Conservation (phyloP, 2,113 vertebrate genomes). For the Bubo blakistoni region DNA sequence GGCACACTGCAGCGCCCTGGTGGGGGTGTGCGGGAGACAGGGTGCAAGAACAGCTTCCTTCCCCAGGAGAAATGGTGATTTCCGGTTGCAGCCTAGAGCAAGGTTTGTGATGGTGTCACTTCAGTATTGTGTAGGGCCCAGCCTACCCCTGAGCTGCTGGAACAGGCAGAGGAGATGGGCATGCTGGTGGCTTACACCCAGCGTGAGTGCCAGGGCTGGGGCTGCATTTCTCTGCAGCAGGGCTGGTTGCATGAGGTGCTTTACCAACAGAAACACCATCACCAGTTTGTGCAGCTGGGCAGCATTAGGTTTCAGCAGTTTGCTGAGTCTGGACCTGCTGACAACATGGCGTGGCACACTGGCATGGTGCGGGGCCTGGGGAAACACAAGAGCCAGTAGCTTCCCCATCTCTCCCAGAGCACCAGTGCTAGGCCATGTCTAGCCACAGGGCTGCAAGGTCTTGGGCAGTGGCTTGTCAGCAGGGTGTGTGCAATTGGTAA, state of each 20-base stretch:
- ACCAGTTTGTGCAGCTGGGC: neutral
- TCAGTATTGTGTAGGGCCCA: neutral
- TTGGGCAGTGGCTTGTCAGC: accelerated
- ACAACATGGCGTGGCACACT: neutral
- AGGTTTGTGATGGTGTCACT: accelerated
- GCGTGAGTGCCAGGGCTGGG: neutral
- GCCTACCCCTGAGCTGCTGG: neutral
- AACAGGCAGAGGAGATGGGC: accelerated
- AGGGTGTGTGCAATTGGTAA: neutral
- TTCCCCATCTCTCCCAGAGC: neutral
- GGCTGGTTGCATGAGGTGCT: neutral
- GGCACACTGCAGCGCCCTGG: accelerated
- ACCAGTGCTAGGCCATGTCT: accelerated
- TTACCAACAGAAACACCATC: neutral
- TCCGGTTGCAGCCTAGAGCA: neutral
- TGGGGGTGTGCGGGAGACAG: accelerated
- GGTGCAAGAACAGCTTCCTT: neutral
- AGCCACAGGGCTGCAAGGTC: neutral
- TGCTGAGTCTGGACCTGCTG: neutral
- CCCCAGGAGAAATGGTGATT: neutral
- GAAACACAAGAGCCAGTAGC: accelerated
- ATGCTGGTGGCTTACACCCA: accelerated
- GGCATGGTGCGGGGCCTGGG: accelerated
- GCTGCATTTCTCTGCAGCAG: accelerated
- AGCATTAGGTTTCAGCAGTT: neutral